Conservation (phyloP, 2,888 invertebrate species). For the Lissonota sp. region DNA sequence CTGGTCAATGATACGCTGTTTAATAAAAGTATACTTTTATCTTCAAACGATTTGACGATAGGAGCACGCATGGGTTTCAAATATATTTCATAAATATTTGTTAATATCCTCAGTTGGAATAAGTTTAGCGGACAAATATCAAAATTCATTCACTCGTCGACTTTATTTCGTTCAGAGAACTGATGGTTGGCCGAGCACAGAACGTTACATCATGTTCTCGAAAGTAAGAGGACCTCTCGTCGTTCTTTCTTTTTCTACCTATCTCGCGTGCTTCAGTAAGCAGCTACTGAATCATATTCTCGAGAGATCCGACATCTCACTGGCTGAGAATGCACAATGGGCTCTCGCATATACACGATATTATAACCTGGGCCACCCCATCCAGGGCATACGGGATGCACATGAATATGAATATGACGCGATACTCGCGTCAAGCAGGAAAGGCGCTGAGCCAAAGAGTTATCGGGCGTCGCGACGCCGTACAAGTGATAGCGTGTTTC, state of each 20-base stretch:
- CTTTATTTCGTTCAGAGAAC: not conserved
- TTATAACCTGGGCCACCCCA: constrained; percentile 7
- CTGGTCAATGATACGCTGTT: not conserved
- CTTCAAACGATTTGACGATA: too few species aligned
- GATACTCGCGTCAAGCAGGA: constrained; percentile 44
- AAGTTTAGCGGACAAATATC: not conserved
- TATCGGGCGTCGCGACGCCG: constrained; percentile 54
- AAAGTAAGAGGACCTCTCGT: not conserved
- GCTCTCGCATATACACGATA: constrained; percentile 1
- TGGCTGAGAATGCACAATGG: constrained; percentile 50
- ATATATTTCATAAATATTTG: too few species aligned
- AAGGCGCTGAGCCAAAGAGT: constrained; percentile 62
- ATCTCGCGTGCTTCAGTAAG: constrained; percentile 29
- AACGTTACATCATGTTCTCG: constrained; percentile 13
- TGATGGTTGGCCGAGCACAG: not conserved
- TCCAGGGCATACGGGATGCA: constrained; percentile 38
- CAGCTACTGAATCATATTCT: constrained; percentile 59
- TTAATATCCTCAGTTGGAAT: not conserved
- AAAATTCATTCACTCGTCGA: not conserved
- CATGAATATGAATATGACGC: constrained; percentile 62
- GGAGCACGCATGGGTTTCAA: too few species aligned
- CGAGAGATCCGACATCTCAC: constrained; percentile 48
- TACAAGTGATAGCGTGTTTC: constrained; percentile 36
- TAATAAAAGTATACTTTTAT: too few species aligned
- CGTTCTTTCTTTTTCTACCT: constrained; percentile 2